A percentile compares a stretch with the other conserved stretches of the same genome.
phyloP scores from a whole-genome alignment of 92 coral and sea anemone genomes.

The Epizoanthus stellaris region DNA sequence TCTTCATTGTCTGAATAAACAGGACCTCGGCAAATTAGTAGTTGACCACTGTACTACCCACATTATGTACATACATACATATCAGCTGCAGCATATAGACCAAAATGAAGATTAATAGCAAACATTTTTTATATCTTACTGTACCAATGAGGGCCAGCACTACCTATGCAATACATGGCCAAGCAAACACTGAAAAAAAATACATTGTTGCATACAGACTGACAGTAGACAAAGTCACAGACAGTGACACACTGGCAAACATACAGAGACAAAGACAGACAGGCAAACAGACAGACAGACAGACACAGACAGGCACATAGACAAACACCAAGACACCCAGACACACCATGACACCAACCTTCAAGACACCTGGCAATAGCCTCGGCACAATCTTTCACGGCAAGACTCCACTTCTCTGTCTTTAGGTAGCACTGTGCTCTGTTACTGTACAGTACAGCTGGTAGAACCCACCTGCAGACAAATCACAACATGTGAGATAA shows the following conservation, averaged over 20 bases:
- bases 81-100: too few species aligned
- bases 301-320: background rate
- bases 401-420: conserved; percentile 77
- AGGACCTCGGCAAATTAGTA: background rate
- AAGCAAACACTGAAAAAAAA: too few species aligned
- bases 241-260: too few species aligned
- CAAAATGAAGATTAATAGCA: too few species aligned
- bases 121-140: too few species aligned
- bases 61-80: too few species aligned
- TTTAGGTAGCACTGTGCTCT: conserved; percentile 91
- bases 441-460: conserved; percentile 92
- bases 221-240: too few species aligned
- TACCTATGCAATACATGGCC: too few species aligned
- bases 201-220: too few species aligned
- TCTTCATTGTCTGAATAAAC: conserved; percentile 72
- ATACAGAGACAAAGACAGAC: too few species aligned
- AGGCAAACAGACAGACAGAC: too few species aligned
- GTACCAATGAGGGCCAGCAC: too few species aligned
- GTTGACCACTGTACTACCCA: background rate
- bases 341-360: conserved; percentile 55
- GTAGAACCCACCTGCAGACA: conserved; percentile 83
- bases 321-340: background rate
- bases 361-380: conserved; percentile 94
- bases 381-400: conserved; percentile 78
- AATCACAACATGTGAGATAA: background rate